Evolutionary conservation across 2,888 invertebrate species (phyloP).

Genomic region (Sarcophaga variegata): DNA sequence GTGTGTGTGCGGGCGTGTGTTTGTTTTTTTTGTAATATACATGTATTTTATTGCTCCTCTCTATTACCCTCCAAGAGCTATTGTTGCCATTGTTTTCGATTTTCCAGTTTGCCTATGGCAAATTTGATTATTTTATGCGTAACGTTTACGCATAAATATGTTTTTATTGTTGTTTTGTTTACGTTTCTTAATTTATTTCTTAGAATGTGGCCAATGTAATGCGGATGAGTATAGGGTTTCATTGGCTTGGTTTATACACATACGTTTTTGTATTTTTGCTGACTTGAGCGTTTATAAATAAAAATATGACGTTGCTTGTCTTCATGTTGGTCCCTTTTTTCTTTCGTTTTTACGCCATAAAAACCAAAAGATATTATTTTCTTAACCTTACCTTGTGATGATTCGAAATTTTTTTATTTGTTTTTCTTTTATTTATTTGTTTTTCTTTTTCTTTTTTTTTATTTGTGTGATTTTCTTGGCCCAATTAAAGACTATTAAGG

Average conservation of each 20-base stretch:
- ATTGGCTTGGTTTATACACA: not conserved
- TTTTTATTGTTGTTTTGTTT: constrained; percentile 29
- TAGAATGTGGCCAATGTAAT: too few relatives aligned
- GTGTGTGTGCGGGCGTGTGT: constrained; percentile 16
- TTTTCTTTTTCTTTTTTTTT: too few relatives aligned
- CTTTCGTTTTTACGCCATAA: not conserved
- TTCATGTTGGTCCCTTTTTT: not conserved
- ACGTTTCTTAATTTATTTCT: not conserved
- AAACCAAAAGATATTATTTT: not conserved
- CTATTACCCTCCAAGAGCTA: not conserved
- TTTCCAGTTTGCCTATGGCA: constrained; percentile 32
- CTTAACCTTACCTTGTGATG: not conserved
- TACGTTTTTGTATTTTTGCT: not conserved
- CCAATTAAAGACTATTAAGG: not conserved
- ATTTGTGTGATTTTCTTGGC: not conserved
- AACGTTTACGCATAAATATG: constrained; percentile 56
- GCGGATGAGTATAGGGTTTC: constrained; percentile 11
- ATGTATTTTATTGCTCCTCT: constrained; percentile 30
- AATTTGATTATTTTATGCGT: constrained; percentile 58
- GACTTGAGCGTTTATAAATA: not conserved
- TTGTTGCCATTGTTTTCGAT: not conserved
- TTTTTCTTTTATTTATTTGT: too few relatives aligned
- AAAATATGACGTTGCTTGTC: not conserved
- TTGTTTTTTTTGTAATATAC: constrained; percentile 30
- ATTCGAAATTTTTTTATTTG: too few relatives aligned